phyloP scores from a whole-genome alignment of 2,888 invertebrate species.

The Catocala sponsa region DNA sequence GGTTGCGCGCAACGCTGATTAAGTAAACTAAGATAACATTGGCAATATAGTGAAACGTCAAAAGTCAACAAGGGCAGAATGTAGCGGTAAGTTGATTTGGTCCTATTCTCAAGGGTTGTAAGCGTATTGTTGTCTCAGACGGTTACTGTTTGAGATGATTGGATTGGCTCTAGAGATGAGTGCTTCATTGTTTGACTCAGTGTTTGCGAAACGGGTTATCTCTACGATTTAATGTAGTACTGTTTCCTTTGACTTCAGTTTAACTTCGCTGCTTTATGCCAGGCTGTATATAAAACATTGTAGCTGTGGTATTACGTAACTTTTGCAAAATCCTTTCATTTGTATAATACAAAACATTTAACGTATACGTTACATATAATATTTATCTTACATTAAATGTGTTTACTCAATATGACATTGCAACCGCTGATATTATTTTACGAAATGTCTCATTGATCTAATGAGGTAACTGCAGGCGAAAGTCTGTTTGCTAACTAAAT shows the following conservation, averaged over 20 bases:
- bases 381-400: no score
- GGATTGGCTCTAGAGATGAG: slow-evolving; percentile 80
- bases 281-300: background rate
- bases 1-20: slow-evolving; percentile 81
- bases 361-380: no score
- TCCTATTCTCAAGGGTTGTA: slow-evolving; percentile 82
- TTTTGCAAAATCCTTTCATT: background rate
- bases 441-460: no score
- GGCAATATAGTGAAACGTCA: slow-evolving; percentile 81
- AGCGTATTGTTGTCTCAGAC: slow-evolving; percentile 77
- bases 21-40: slow-evolving; percentile 88
- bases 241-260: slow-evolving; percentile 26
- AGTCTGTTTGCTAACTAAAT: no score
- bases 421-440: no score
- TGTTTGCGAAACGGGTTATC: slow-evolving; percentile 61
- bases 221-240: slow-evolving; percentile 41
- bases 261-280: slow-evolving; percentile 9
- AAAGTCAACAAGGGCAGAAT: slow-evolving; percentile 86
- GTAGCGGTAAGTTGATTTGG: slow-evolving; percentile 85
- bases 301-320: background rate
- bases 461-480: no score
- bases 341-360: no score
- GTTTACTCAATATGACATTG: no score
- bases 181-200: slow-evolving; percentile 73
- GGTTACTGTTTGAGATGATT: slow-evolving; percentile 85